Percentiles rank a stretch among this genome's conserved stretches.
phyloP scores from a whole-genome alignment of 1,140 invertebrate genomes.

The Aphelenchoides besseyi region DNA sequence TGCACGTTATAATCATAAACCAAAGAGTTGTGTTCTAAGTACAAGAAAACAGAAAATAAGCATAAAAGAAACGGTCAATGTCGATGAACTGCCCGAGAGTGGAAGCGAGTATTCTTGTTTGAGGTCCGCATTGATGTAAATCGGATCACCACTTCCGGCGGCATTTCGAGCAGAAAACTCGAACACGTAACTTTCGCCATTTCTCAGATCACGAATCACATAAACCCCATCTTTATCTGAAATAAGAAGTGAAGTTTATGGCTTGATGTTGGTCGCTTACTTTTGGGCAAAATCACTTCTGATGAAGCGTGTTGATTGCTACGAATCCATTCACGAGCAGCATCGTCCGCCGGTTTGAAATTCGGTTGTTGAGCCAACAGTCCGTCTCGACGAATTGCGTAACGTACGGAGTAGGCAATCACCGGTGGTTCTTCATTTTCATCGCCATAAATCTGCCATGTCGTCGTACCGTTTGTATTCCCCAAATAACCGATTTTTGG shows the following conservation, averaged over 20 bases:
- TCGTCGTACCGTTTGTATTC: slow-evolving; percentile 4
- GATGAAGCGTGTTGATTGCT: background rate
- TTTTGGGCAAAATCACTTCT: slow-evolving; percentile 10
- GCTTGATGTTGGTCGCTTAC: too few relatives aligned
- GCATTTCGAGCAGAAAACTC: slow-evolving; percentile 16
- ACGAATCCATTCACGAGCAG: slow-evolving; percentile 7
- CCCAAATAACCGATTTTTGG: slow-evolving; percentile 8
- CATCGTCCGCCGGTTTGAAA: slow-evolving; percentile 16
- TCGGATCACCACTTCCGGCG: background rate
- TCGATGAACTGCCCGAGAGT: background rate
- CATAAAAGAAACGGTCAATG: background rate
- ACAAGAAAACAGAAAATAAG: background rate
- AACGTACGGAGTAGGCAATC: slow-evolving; percentile 14
- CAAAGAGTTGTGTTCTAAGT: too few relatives aligned
- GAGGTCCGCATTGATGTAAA: slow-evolving; percentile 2
- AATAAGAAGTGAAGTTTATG: background rate
- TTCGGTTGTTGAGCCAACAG: background rate
- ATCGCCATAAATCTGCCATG: slow-evolving; percentile 13
- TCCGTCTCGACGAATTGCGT: background rate
- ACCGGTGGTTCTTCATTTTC: slow-evolving; percentile 2
- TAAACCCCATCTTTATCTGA: background rate
- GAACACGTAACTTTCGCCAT: slow-evolving; percentile 7
- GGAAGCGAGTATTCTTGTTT: background rate
- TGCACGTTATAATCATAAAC: too few relatives aligned
- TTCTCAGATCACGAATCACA: slow-evolving; percentile 7